Conservation (phyloP, 2,113 vertebrate genomes). For the Nycticebus coucang region DNA sequence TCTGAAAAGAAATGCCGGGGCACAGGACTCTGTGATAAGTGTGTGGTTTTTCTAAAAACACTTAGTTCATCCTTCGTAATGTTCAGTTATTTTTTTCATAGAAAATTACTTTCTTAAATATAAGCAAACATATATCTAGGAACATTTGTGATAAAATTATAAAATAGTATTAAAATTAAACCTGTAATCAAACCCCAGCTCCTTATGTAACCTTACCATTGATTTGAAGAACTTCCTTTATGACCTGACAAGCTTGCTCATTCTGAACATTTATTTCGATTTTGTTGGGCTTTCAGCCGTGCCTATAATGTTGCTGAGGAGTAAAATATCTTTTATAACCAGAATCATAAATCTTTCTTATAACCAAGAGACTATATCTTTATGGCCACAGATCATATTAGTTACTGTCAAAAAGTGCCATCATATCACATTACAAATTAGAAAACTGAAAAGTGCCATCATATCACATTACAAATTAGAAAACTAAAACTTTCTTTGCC, state of each 20-base stretch:
- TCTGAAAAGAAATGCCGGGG: slow-evolving; percentile 38
- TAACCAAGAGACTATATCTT: slow-evolving; percentile 70
- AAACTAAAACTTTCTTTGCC: slow-evolving; percentile 27
- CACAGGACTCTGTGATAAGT: neutral
- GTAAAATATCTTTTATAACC: slow-evolving; percentile 81
- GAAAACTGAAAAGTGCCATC: slow-evolving; percentile 70
- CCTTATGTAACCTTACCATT: slow-evolving; percentile 75
- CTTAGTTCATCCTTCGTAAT: neutral
- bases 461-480: slow-evolving; percentile 77
- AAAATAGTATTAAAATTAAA: neutral
- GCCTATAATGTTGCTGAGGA: slow-evolving; percentile 82
- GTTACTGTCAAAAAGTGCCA: slow-evolving; percentile 77
- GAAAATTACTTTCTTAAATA: slow-evolving; percentile 55
- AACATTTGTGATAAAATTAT: slow-evolving; percentile 44
- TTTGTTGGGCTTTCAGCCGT: slow-evolving; percentile 83
- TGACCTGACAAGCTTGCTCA: slow-evolving; percentile 82
- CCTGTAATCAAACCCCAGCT: slow-evolving; percentile 60
- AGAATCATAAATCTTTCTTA: slow-evolving; percentile 80
- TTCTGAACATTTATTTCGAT: slow-evolving; percentile 84
- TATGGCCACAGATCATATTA: slow-evolving; percentile 75
- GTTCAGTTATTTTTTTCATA: slow-evolving; percentile 53
- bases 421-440: slow-evolving; percentile 77
- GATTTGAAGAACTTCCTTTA: slow-evolving; percentile 83
- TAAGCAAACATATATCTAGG: neutral
- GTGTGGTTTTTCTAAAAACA: neutral